A percentile compares a stretch with the other conserved stretches of the same genome.
Evolutionary conservation across 2,888 invertebrate species (phyloP).

Genomic region (Notodonta dromedarius): DNA sequence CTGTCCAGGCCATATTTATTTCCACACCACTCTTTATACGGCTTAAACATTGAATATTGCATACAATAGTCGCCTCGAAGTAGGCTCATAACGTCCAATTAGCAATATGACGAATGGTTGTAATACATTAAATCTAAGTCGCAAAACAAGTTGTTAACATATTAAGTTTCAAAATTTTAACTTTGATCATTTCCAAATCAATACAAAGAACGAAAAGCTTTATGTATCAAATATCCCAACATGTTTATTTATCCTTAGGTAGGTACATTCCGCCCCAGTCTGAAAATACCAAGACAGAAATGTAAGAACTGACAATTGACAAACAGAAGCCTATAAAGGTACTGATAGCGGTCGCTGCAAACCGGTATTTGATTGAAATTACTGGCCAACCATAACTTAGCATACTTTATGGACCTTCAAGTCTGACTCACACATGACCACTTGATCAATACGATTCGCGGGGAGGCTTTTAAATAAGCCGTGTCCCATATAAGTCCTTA

Average conservation of each 20-base stretch:
- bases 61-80: neutral
- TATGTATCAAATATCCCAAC: no score
- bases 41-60: neutral
- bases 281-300: neutral
- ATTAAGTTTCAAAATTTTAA: no score
- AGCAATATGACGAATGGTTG: no score
- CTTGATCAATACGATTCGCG: neutral
- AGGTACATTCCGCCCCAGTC: no score
- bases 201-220: no score
- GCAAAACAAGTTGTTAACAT: no score
- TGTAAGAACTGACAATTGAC: neutral
- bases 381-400: neutral
- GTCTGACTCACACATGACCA: conserved; percentile 1
- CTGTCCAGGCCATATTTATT: conserved; percentile 1
- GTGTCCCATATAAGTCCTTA: neutral
- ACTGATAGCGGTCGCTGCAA: neutral
- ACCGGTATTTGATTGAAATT: neutral
- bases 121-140: no score
- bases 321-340: neutral
- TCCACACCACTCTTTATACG: neutral
- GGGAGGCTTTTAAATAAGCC: neutral
- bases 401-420: conserved; percentile 2
- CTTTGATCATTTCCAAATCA: no score
- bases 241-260: no score
- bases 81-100: no score